Percentiles rank a stretch among this genome's conserved stretches.
Conservation (phyloP, 2,888 invertebrate species). For the Busseola fusca region DNA sequence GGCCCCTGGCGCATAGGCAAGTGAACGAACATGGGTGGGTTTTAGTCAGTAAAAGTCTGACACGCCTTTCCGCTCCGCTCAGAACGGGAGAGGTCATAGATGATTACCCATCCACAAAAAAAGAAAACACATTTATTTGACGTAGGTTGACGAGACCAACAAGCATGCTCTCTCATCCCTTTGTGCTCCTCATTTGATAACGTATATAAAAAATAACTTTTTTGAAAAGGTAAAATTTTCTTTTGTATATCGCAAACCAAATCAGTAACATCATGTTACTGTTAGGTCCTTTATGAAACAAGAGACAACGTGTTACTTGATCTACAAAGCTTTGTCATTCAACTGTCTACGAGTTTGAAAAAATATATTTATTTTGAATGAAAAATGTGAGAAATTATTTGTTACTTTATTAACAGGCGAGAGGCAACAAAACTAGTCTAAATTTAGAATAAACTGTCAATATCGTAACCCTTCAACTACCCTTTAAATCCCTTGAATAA, state of each 20-base stretch:
- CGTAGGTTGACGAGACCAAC: constrained; percentile 2
- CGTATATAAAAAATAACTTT: constrained; percentile 18
- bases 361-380: background rate
- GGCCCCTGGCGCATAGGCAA: too few species aligned
- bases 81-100: too few species aligned
- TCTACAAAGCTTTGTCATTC: background rate
- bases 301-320: constrained; percentile 20
- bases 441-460: background rate
- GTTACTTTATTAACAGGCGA: background rate
- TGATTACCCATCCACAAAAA: too few species aligned
- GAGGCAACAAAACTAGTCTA: too few species aligned
- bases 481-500: background rate
- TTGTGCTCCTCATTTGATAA: constrained; percentile 40
- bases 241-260: constrained; percentile 36
- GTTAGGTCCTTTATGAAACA: constrained; percentile 29
- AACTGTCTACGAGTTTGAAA: background rate
- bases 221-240: constrained; percentile 29
- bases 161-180: constrained; percentile 16
- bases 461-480: background rate
- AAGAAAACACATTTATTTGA: background rate
- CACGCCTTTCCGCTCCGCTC: too few species aligned
- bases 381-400: background rate
- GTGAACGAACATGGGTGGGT: too few species aligned
- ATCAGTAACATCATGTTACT: constrained; percentile 43
- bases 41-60: too few species aligned